Conservation (phyloP, 2,113 vertebrate genomes). For the Nesoenas mayeri region DNA sequence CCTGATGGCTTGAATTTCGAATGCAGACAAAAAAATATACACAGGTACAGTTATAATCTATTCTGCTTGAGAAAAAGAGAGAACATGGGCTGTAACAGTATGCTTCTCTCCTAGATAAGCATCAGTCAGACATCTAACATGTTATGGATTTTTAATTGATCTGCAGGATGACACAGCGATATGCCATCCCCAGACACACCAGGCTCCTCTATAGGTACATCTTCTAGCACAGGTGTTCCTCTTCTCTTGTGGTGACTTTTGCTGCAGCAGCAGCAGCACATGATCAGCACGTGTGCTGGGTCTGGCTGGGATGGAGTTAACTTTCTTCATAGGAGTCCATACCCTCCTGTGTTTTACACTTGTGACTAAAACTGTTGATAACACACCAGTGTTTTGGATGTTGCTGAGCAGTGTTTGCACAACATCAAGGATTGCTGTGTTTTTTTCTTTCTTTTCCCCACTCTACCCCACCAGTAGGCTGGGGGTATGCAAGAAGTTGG, state of each 20-base stretch:
- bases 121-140: neutral
- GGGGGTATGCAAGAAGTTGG: neutral
- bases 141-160: neutral
- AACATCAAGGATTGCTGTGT: rapidly evolving
- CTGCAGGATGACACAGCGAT: neutral
- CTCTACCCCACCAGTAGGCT: neutral
- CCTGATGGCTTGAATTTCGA: neutral
- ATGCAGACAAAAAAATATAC: neutral
- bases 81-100: neutral
- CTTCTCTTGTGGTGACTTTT: neutral
- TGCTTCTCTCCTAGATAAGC: neutral
- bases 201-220: neutral
- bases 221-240: neutral
- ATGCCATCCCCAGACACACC: neutral
- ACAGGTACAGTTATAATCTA: neutral
- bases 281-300: neutral
- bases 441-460: neutral
- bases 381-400: neutral
- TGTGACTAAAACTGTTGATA: neutral
- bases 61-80: neutral
- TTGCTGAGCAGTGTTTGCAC: neutral
- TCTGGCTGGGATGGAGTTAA: neutral
- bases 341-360: neutral
- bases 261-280: neutral
- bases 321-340: neutral